Conservation (phyloP, 2,113 vertebrate species). For the Ammodytes dubius region DNA sequence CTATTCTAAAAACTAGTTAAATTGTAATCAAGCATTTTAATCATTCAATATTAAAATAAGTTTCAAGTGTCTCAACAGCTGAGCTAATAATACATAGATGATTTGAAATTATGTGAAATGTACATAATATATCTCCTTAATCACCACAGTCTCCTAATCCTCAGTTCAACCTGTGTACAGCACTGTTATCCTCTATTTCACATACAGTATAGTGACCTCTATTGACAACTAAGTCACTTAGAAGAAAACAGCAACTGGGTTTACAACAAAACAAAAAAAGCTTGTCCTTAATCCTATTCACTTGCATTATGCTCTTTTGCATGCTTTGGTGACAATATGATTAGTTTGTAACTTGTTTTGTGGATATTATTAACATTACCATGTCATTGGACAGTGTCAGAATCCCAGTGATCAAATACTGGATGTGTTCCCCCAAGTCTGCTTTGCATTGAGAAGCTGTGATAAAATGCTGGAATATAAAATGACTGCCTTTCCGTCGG, state of each 20-base stretch:
- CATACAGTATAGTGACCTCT: not conserved
- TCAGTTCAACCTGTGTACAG: not conserved
- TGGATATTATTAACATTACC: constrained; percentile 30
- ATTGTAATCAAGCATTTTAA: not conserved
- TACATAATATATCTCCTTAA: not conserved
- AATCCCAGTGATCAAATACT: constrained; percentile 55
- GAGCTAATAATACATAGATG: not conserved
- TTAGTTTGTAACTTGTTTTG: constrained; percentile 23
- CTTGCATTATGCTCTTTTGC: constrained; percentile 8
- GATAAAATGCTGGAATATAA: constrained; percentile 68
- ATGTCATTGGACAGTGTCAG: constrained; percentile 34
- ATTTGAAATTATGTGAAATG: not conserved
- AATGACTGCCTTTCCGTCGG: constrained; percentile 70
- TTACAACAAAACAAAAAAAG: not conserved
- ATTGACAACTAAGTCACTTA: not conserved
- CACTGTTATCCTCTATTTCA: not conserved
- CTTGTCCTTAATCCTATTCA: not conserved
- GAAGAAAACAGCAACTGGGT: not conserved
- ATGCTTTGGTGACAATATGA: constrained; percentile 21
- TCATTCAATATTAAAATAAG: not conserved
- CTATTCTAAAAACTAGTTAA: not conserved
- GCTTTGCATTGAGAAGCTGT: constrained; percentile 43
- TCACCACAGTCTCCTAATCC: not conserved
- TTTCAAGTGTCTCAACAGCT: not conserved
- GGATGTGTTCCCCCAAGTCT: constrained; percentile 41